Conservation (phyloP, 2,113 vertebrate genomes). For the Elgaria multicarinata region DNA sequence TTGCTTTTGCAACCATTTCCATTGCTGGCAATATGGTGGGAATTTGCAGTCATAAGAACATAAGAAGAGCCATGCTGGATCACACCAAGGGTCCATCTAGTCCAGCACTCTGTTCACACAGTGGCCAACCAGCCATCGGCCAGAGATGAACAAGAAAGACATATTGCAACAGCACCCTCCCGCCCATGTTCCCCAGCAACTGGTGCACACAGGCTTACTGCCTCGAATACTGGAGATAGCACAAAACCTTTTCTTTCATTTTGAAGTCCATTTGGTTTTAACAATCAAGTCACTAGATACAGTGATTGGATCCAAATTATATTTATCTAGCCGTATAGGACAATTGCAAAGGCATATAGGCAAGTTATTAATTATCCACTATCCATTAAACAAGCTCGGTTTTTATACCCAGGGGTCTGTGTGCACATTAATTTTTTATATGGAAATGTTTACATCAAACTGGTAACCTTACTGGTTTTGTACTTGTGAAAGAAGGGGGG, state of each 20-base stretch:
- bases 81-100: too few relatives aligned
- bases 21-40: slow-evolving; percentile 44
- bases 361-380: background rate
- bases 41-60: background rate
- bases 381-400: slow-evolving; percentile 26
- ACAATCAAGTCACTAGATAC: slow-evolving; percentile 38
- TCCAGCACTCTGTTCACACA: too few relatives aligned
- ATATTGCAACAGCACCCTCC: too few relatives aligned
- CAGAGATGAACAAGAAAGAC: too few relatives aligned
- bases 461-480: slow-evolving; percentile 27
- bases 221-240: too few relatives aligned
- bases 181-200: too few relatives aligned
- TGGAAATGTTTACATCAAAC: slow-evolving; percentile 19
- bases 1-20: slow-evolving; percentile 36
- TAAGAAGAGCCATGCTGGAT: too few relatives aligned
- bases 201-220: too few relatives aligned
- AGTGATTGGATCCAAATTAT: slow-evolving; percentile 29
- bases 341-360: slow-evolving; percentile 17
- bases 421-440: slow-evolving; percentile 41
- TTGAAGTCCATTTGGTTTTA: too few relatives aligned
- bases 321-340: background rate
- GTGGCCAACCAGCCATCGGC: too few relatives aligned
- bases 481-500: slow-evolving; percentile 28
- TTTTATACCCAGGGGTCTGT: slow-evolving; percentile 17
- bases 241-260: background rate